phyloP scores from a whole-genome alignment of 2,797 vertebrate species.

The Anas georgica region DNA sequence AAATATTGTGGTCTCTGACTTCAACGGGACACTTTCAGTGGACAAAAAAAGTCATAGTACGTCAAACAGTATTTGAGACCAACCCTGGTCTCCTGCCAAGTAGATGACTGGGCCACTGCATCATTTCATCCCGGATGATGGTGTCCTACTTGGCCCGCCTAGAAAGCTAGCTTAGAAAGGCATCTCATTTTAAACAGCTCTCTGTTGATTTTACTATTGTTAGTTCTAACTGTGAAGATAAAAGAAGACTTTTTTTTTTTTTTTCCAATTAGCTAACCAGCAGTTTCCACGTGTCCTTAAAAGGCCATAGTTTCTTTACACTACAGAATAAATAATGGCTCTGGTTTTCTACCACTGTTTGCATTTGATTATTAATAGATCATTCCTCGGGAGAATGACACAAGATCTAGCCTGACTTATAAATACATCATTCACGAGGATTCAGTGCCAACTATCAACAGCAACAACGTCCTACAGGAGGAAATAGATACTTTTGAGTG shows the following conservation, averaged over 20 bases:
- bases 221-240: neutral
- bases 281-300: neutral
- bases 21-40: neutral
- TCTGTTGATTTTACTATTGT: neutral
- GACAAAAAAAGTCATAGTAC: rapidly evolving
- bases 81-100: neutral
- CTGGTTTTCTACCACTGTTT: neutral
- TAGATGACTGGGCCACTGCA: neutral
- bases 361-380: constrained; percentile 79
- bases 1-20: rapidly evolving
- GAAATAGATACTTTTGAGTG: constrained; percentile 90
- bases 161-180: neutral
- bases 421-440: constrained; percentile 98
- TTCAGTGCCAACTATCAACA: constrained; percentile 89
- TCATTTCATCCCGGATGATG: neutral
- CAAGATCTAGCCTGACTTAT: constrained; percentile 91
- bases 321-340: neutral
- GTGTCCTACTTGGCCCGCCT: neutral
- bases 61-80: neutral
- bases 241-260: neutral
- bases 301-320: neutral
- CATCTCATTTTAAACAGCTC: neutral
- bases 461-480: constrained; percentile 96
- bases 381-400: constrained; percentile 92
- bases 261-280: neutral